phyloP scores from a whole-genome alignment of 1,140 invertebrate genomes.

The Antheraea mylitta region DNA sequence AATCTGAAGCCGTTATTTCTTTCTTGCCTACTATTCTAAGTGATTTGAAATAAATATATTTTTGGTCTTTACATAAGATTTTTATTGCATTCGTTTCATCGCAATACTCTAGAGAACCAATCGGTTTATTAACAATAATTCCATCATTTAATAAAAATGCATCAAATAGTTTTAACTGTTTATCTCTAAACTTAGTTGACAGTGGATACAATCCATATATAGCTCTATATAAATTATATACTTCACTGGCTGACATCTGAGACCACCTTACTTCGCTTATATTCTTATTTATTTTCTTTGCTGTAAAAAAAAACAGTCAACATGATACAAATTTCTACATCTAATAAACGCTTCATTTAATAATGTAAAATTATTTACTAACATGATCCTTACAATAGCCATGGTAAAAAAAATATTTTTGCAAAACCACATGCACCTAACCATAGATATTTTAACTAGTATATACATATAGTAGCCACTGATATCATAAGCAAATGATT shows the following conservation, averaged over 20 bases:
- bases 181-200: conserved; percentile 80
- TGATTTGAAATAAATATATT: conserved; percentile 80
- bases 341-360: too few species aligned
- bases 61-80: conserved; percentile 80
- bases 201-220: conserved; percentile 82
- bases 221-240: conserved; percentile 85
- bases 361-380: too few species aligned
- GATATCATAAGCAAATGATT: too few species aligned
- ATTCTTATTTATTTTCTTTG: conserved; percentile 83
- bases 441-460: too few species aligned
- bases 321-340: too few species aligned
- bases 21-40: conserved; percentile 80
- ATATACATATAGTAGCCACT: too few species aligned
- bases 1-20: conserved; percentile 82
- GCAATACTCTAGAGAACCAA: conserved; percentile 78
- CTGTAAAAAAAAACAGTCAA: conserved; percentile 74
- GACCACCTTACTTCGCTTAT: conserved; percentile 83
- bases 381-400: too few species aligned
- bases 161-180: conserved; percentile 81
- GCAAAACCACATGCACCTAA: too few species aligned
- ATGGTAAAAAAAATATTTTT: too few species aligned
- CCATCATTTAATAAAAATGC: conserved; percentile 56
- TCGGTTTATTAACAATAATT: conserved; percentile 33
- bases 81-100: conserved; percentile 73
- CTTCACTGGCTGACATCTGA: conserved; percentile 78